Evolutionary conservation across 2,797 vertebrate genomes (phyloP).

Genomic region (Galaxias olidus): DNA sequence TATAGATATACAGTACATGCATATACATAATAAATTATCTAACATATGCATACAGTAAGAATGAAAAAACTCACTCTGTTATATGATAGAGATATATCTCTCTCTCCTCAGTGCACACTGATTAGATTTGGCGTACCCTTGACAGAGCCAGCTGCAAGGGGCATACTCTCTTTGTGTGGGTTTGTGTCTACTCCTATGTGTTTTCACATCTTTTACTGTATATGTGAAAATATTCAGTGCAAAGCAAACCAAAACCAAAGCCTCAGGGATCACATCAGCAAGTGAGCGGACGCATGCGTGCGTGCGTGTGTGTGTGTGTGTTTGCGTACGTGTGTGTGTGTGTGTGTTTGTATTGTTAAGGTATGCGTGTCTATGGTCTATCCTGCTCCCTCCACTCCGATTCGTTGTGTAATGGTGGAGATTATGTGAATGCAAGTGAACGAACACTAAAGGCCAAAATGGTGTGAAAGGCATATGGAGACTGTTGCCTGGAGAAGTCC

Average conservation of each 20-base stretch:
- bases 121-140: slow-evolving; percentile 65
- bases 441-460: slow-evolving; percentile 71
- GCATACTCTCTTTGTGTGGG: slow-evolving; percentile 34
- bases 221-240: slow-evolving; percentile 48
- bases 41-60: slow-evolving; percentile 32
- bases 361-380: too few species aligned
- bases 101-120: slow-evolving; percentile 43
- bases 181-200: slow-evolving; percentile 8
- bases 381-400: too few species aligned
- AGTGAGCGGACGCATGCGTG: slow-evolving; percentile 23
- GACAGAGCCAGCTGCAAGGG: slow-evolving; percentile 73
- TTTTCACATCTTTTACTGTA: slow-evolving; percentile 62
- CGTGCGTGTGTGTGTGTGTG: slow-evolving; percentile 24
- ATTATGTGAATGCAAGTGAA: slow-evolving; percentile 15
- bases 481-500: slow-evolving; percentile 57
- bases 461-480: slow-evolving; percentile 73
- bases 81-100: background rate
- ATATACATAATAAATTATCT: slow-evolving; percentile 37
- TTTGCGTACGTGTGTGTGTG: slow-evolving; percentile 20
- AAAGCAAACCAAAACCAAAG: slow-evolving; percentile 48
- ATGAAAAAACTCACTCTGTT: slow-evolving; percentile 38
- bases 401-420: too few species aligned
- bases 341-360: too few species aligned
- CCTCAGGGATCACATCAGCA: slow-evolving; percentile 38
- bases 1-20: too few species aligned